These are phyloP conservation scores for Leptopilina myrica DNA, from an alignment of 2,888 invertebrate genomes.

Conservation along the genomic window DNA sequence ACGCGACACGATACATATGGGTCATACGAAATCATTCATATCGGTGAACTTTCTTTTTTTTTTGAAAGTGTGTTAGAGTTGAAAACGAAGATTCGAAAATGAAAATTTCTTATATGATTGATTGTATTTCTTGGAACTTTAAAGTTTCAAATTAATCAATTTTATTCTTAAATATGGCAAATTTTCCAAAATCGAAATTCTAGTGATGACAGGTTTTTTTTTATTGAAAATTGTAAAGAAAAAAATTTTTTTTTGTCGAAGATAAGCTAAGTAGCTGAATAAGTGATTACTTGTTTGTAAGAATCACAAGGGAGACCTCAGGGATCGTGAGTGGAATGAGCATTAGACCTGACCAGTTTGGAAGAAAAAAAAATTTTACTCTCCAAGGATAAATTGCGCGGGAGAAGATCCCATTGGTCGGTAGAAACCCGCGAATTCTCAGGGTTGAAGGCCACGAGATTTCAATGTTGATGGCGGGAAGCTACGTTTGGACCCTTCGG, in stretches of 20 bases:
- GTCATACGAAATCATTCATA: neutral
- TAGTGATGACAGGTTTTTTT: no score
- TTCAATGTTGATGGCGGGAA: conserved; percentile 57
- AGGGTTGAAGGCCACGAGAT: conserved; percentile 49
- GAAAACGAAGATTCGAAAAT: no score
- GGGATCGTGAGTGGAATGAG: conserved; percentile 51
- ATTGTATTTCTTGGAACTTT: no score
- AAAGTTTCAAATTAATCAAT: neutral
- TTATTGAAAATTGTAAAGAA: no score
- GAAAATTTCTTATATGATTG: no score
- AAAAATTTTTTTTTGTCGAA: neutral
- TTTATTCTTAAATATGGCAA: no score
- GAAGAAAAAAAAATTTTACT: conserved; percentile 51
- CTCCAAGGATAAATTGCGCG: conserved; percentile 57
- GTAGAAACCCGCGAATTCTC: conserved; percentile 56
- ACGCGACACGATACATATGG: neutral
- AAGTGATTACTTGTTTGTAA: conserved; percentile 37
- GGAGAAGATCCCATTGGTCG: conserved; percentile 62
- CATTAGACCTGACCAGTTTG: conserved; percentile 51
- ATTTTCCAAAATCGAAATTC: no score
- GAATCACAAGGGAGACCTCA: conserved; percentile 48
- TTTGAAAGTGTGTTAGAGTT: no score
- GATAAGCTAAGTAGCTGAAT: conserved; percentile 23
- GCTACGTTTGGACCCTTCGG: conserved; percentile 19
- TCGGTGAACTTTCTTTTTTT: no score